Percentiles rank a stretch among this genome's conserved stretches.
These are phyloP conservation scores for Oligia fasciuncula DNA, from an alignment of 2,888 invertebrate genomes.

Conservation along the genomic window DNA sequence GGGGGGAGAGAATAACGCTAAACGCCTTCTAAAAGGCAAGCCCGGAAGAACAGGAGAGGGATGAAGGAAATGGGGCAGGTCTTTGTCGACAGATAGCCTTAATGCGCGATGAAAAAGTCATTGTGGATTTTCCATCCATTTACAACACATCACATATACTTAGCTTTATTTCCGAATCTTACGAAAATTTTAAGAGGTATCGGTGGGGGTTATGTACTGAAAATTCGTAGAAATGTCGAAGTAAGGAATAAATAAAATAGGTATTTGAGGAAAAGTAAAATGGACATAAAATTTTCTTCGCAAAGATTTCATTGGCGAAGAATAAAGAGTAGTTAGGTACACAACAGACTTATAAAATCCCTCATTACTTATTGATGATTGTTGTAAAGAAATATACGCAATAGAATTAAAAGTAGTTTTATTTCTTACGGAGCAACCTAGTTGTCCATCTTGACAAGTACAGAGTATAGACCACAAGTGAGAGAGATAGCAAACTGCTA, in stretches of 20 bases:
- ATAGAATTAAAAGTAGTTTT: no score
- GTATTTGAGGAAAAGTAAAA: slow-evolving; percentile 11
- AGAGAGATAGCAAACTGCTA: no score
- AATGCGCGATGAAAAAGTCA: slow-evolving; percentile 28
- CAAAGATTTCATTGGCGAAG: slow-evolving; percentile 4
- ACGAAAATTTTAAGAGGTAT: slow-evolving; percentile 16
- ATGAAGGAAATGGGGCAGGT: slow-evolving; percentile 54
- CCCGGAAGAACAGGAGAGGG: slow-evolving; percentile 50
- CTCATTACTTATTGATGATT: no score
- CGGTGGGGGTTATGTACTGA: neutral
- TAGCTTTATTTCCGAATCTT: slow-evolving; percentile 3
- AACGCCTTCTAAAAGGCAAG: slow-evolving; percentile 42
- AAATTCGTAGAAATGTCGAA: slow-evolving; percentile 14
- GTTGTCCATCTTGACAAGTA: no score
- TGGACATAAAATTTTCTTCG: neutral
- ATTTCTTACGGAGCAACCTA: no score
- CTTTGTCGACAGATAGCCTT: slow-evolving; percentile 48
- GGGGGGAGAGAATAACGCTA: slow-evolving; percentile 10
- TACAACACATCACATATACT: neutral
- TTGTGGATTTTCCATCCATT: slow-evolving; percentile 19
- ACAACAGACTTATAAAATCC: slow-evolving; percentile 16
- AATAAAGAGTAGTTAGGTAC: neutral
- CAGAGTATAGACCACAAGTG: no score
- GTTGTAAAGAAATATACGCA: no score
- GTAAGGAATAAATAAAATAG: slow-evolving; percentile 15